These are phyloP conservation scores for Dolichallabes microphthalmus DNA, from an alignment of 2,113 vertebrate species.

Conservation along the genomic window DNA sequence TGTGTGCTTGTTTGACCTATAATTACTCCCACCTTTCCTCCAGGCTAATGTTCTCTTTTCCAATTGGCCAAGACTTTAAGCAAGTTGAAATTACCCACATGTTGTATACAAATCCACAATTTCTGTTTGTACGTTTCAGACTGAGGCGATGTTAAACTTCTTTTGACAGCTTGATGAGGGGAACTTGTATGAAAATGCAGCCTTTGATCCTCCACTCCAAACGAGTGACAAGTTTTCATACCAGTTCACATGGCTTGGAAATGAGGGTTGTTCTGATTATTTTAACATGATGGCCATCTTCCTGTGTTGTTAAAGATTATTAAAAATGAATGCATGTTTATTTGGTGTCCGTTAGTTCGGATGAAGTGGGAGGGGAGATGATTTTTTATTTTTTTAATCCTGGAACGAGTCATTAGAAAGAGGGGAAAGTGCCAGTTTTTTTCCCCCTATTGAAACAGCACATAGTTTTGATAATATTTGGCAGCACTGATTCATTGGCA, in stretches of 20 bases:
- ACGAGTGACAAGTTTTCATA: constrained; percentile 27
- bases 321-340: not conserved
- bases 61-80: not conserved
- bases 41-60: constrained; percentile 29
- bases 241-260: not conserved
- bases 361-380: not conserved
- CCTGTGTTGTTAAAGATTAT: not conserved
- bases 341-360: not conserved
- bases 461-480: constrained; percentile 5
- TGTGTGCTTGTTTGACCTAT: constrained; percentile 27
- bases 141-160: constrained; percentile 3
- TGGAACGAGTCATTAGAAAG: constrained; percentile 31
- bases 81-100: not conserved
- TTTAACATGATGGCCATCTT: not conserved
- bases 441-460: constrained; percentile 11
- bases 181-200: not conserved
- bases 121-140: constrained; percentile 14
- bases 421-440: constrained; percentile 27
- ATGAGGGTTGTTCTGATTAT: constrained; percentile 1
- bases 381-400: not conserved
- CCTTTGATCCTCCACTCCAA: constrained; percentile 26
- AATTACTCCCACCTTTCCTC: constrained; percentile 50
- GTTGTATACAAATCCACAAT: constrained; percentile 22
- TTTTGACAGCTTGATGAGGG: constrained; percentile 32
- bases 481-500: not conserved